Evolutionary conservation across 2,888 invertebrate species (phyloP), one percentile per base, ranked within the genome.

Genomic region (Sphaerophoria rueppellii): DNA sequence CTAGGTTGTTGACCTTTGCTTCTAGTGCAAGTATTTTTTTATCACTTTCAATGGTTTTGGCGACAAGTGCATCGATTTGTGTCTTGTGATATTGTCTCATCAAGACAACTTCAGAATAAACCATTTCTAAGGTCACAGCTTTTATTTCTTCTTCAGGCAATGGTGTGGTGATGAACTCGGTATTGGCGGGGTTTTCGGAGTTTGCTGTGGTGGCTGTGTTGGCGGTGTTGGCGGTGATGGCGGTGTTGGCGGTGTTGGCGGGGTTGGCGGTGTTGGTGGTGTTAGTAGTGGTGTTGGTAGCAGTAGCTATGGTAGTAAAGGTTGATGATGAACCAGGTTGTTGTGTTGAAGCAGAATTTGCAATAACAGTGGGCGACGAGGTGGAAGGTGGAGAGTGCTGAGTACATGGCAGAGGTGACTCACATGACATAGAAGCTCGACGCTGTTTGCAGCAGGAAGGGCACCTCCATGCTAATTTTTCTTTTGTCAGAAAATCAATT

Each of bases 11-110:
- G n/a, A n/a, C n/a, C n/a, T n/a, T n/a, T n/a, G n/a, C n/a, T n/a
- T n/a, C 48, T 48, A 48, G 14, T 54, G 54, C 14, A 48, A 54
- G 34, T 14, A 54, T 54, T 54, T 54, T 54, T 5, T 14, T 54
- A 14, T 54, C 54, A 54, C 54, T 14, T 54, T 54, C 54, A 54
- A 54, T 50, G n/a, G 14, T 50, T 50, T 50, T 50, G 12, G 50
- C 50, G 16, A 50, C n/a, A 50, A 50, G 50, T n/a, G n/a, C 50
- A 50, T 50, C 50, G 50, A 50, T 50, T 54, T 54, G 54, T 54
- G 4, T 54, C 34, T 54, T 54, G 34, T 54, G 54, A 54, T 32
- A 32, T 54, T 54, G 16, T 54, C 34, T 54, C 6, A 54, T 14
- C 54, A 54, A 54, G 14, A 54, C 14, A 54, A 54, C 14, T 54